Percentiles rank a stretch among this genome's conserved stretches.
Evolutionary conservation across 2,113 vertebrate species (phyloP).

Genomic region (Etia nguti): DNA sequence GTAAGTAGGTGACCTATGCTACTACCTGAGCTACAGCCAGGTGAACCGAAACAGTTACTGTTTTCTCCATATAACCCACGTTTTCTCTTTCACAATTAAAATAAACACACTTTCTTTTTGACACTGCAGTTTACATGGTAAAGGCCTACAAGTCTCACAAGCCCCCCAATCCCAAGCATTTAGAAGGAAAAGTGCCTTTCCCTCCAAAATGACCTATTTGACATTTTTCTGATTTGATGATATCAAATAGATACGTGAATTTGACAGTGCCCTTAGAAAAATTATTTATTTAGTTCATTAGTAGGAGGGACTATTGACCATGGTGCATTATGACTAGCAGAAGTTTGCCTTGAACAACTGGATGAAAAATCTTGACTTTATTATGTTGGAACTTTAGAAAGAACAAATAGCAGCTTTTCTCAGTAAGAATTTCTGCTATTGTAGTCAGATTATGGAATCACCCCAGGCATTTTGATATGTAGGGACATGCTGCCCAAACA

Average conservation of each 20-base stretch:
- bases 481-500: background rate
- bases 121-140: background rate
- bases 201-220: background rate
- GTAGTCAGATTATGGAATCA: background rate
- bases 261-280: background rate
- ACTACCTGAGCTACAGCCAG: background rate
- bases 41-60: background rate
- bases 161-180: background rate
- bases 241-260: background rate
- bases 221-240: background rate
- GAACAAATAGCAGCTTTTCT: slow-evolving; percentile 6
- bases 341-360: slow-evolving; percentile 16
- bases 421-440: background rate
- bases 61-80: background rate
- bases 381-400: background rate
- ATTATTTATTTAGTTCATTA: background rate
- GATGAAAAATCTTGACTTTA: slow-evolving; percentile 36
- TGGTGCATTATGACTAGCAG: slow-evolving; percentile 20
- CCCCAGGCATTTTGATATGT: background rate
- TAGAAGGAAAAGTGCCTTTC: background rate
- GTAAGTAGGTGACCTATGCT: background rate
- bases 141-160: background rate
- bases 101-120: background rate
- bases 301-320: background rate
- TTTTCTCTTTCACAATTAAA: background rate